Evolutionary conservation across 2,888 invertebrate genomes (phyloP).

Genomic region (Eristalis arbustorum): DNA sequence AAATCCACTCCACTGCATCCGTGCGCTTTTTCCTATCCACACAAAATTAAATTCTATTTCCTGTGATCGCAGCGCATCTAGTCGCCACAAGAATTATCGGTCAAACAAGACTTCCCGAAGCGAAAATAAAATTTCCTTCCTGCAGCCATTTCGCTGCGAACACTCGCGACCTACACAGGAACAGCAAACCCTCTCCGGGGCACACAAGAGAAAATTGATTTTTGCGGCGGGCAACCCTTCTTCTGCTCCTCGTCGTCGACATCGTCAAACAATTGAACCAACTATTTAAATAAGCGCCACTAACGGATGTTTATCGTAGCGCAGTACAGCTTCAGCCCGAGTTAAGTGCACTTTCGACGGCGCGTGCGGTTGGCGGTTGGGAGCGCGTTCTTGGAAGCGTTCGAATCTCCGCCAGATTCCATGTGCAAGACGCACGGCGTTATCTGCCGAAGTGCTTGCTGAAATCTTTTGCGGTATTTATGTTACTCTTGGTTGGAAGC

Average conservation of each 20-base stretch:
- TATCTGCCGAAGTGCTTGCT: conserved; percentile 46
- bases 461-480: conserved; percentile 65
- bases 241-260: conserved; percentile 12
- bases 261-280: conserved; percentile 53
- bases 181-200: background rate
- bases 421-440: conserved; percentile 38
- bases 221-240: conserved; percentile 36
- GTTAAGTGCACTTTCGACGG: conserved; percentile 52
- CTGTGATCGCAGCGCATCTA: background rate
- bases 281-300: conserved; percentile 68
- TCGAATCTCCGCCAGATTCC: conserved; percentile 43
- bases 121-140: conserved; percentile 54
- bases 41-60: conserved; percentile 19
- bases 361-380: conserved; percentile 19
- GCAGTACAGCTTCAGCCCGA: conserved; percentile 26
- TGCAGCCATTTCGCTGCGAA: conserved; percentile 42
- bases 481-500: conserved; percentile 57
- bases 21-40: background rate
- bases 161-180: conserved; percentile 4
- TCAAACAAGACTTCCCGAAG: conserved; percentile 46
- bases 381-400: conserved; percentile 26
- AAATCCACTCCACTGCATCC: background rate
- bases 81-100: conserved; percentile 31
- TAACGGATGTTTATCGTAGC: conserved; percentile 66
- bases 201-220: conserved; percentile 32